Evolutionary conservation across 1,140 invertebrate species (phyloP).

Genomic region (Homalodisca vitripennis): DNA sequence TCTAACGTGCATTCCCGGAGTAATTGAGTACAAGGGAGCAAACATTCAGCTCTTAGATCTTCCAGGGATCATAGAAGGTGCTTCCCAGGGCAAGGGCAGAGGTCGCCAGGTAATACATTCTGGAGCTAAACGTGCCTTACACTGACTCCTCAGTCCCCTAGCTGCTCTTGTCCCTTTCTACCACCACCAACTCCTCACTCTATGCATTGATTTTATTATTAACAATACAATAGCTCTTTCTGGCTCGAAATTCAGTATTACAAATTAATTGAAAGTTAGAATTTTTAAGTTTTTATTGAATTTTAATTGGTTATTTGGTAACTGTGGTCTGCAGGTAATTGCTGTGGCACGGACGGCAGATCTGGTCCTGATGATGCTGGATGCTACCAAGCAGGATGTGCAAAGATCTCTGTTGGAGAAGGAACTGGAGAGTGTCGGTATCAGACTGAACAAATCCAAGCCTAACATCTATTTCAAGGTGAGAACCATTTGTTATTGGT

Average conservation of each 20-base stretch:
- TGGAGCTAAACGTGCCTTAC: too few species aligned
- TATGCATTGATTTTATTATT: too few species aligned
- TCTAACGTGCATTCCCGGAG: slow-evolving; percentile 98
- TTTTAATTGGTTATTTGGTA: background rate
- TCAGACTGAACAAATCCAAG: slow-evolving; percentile 89
- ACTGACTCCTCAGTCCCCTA: too few species aligned
- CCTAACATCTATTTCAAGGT: slow-evolving; percentile 99
- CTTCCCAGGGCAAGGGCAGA: slow-evolving; percentile 82
- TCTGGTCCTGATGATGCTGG: slow-evolving; percentile 97
- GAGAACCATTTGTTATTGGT: too few species aligned
- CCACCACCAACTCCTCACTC: too few species aligned
- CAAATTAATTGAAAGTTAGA: background rate
- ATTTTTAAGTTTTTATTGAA: background rate
- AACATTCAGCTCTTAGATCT: slow-evolving; percentile 98
- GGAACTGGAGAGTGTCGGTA: slow-evolving; percentile 95
- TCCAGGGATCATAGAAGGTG: slow-evolving; percentile 97
- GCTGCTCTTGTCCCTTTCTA: too few species aligned
- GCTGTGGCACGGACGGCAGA: slow-evolving; percentile 96
- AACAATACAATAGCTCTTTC: too few species aligned
- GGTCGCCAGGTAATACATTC: slow-evolving; percentile 80
- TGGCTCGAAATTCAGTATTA: too few species aligned
- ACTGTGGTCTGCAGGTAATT: slow-evolving; percentile 71
- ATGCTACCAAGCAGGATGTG: slow-evolving; percentile 95
- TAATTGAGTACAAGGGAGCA: slow-evolving; percentile 96
- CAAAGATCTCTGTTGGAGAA: slow-evolving; percentile 87